Evolutionary conservation across 2,888 invertebrate species (phyloP).

Genomic region (Habroteleia sp.): DNA sequence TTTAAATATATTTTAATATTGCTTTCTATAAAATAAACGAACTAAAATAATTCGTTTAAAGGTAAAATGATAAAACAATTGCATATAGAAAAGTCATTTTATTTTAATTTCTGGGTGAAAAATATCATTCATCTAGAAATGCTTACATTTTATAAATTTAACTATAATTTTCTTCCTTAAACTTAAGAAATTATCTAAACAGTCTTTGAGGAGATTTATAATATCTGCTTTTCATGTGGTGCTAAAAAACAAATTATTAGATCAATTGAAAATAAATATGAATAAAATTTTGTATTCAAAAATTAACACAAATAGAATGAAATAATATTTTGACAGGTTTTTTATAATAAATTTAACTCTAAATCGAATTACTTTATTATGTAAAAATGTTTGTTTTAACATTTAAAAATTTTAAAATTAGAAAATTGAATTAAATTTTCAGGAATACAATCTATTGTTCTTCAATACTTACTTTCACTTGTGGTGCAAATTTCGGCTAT

Average conservation of each 20-base stretch:
- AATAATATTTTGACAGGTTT: slow-evolving; percentile 21
- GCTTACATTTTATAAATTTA: slow-evolving; percentile 43
- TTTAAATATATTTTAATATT: no score
- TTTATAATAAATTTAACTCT: slow-evolving; percentile 19
- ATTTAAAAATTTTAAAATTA: slow-evolving; percentile 27
- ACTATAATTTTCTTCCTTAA: slow-evolving; percentile 33
- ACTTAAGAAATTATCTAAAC: slow-evolving; percentile 55
- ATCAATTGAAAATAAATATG: slow-evolving; percentile 26
- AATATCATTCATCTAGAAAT: slow-evolving; percentile 53
- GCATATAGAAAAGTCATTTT: slow-evolving; percentile 36
- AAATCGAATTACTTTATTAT: slow-evolving; percentile 25
- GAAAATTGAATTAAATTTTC: slow-evolving; percentile 16
- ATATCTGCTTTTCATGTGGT: slow-evolving; percentile 51
- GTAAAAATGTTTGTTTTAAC: slow-evolving; percentile 19
- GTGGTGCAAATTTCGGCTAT: slow-evolving; percentile 56
- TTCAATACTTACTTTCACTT: slow-evolving; percentile 56
- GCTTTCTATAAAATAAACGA: no score
- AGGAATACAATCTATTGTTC: not conserved
- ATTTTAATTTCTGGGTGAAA: slow-evolving; percentile 40
- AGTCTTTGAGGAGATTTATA: slow-evolving; percentile 55
- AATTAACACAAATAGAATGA: not conserved
- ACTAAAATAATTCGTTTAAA: no score
- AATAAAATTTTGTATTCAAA: slow-evolving; percentile 12
- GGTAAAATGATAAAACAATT: no score
- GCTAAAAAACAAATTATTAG: slow-evolving; percentile 46